These are phyloP conservation scores for Gallinago media DNA, from an alignment of 2,113 vertebrate genomes.

Conservation along the genomic window DNA sequence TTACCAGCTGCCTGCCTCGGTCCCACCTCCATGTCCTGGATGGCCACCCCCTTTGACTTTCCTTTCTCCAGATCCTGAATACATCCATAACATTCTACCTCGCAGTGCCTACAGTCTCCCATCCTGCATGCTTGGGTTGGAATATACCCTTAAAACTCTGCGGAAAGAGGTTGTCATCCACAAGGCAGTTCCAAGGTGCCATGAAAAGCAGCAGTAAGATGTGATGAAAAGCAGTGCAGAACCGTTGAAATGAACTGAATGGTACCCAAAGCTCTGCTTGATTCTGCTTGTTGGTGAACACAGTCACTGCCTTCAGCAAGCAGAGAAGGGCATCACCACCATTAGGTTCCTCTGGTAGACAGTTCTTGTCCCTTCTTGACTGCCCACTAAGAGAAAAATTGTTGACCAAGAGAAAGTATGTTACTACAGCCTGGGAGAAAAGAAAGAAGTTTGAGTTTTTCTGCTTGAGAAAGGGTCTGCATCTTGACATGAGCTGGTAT, in stretches of 20 bases:
- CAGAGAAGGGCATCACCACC: background rate
- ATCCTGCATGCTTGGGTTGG: background rate
- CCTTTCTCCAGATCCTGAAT: background rate
- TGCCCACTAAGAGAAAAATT: background rate
- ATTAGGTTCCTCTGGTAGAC: background rate
- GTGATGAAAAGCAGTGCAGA: background rate
- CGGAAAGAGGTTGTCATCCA: background rate
- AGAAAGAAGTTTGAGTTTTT: background rate
- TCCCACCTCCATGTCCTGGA: background rate
- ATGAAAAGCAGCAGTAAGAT: background rate
- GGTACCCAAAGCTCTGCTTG: background rate
- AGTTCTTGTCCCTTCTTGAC: background rate
- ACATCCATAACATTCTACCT: background rate
- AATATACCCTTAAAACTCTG: background rate
- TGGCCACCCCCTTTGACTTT: background rate
- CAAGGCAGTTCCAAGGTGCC: background rate
- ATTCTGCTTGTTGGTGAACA: background rate
- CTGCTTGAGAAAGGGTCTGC: background rate
- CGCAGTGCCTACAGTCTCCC: rapidly evolving
- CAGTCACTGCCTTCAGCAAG: background rate
- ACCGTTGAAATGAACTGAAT: background rate
- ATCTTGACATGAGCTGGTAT: background rate
- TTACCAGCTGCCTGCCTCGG: background rate
- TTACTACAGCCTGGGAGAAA: background rate
- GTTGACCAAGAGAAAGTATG: background rate